Percentiles rank a stretch among this genome's conserved stretches.
Conservation (phyloP, 2,113 vertebrate species). For the Cynocephalus volans region DNA sequence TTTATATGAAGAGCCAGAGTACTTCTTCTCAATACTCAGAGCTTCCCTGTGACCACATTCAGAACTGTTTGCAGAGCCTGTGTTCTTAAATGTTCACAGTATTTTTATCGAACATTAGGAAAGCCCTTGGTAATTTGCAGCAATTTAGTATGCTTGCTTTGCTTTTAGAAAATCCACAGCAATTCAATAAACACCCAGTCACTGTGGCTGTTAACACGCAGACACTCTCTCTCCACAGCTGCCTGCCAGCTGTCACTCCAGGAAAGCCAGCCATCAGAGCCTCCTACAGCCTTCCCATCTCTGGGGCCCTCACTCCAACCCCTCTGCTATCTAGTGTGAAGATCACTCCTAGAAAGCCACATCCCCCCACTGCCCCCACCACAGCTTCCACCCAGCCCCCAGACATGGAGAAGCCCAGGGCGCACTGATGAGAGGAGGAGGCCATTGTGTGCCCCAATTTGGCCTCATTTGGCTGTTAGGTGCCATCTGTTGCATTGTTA, state of each 20-base stretch:
- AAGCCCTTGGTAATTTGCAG: slow-evolving; percentile 83
- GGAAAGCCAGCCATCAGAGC: slow-evolving; percentile 35
- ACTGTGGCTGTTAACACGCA: slow-evolving; percentile 74
- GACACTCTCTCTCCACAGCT: slow-evolving; percentile 68
- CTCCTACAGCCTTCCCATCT: neutral
- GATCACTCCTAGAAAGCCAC: neutral
- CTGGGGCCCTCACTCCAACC: neutral
- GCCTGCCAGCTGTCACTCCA: slow-evolving; percentile 79
- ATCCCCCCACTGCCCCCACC: neutral
- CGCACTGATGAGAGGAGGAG: neutral
- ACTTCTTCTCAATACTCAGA: neutral
- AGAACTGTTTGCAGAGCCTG: slow-evolving; percentile 52
- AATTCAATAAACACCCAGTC: slow-evolving; percentile 83
- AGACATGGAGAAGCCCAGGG: neutral
- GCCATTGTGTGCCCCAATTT: neutral
- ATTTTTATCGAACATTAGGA: slow-evolving; percentile 83
- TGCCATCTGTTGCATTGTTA: slow-evolving; percentile 77
- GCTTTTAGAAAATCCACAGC: slow-evolving; percentile 84
- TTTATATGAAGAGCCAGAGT: neutral
- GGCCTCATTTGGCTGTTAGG: neutral
- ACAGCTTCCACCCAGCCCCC: neutral
- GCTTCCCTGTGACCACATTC: slow-evolving; percentile 37
- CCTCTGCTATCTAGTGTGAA: neutral
- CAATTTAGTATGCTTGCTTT: slow-evolving; percentile 85
- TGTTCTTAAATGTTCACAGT: slow-evolving; percentile 82